Base-by-base conservation (phyloP, 2,888 invertebrate species). In the Caenorhabditis wallacei region DNA sequence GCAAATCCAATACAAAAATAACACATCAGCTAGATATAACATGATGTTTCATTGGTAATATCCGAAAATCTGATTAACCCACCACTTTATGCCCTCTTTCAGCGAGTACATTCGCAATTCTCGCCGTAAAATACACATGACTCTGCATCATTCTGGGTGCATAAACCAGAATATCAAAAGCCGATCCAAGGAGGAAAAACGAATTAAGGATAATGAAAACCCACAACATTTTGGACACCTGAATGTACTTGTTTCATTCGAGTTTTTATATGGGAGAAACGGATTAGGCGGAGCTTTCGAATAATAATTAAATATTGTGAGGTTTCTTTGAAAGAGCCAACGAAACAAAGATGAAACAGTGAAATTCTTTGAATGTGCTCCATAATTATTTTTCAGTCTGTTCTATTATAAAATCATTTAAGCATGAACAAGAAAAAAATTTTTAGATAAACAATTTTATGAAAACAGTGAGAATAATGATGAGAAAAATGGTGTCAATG, bases 61-160 rank as follows among this genome's bases (percentile, higher is more conserved):
- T 30, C 30, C 30, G 30, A 48, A 30, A n/a, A n/a, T n/a, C n/a
- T n/a, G n/a, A n/a, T 64, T n/a, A 40, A 59, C 66, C 20, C 24
- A 85, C 84, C 68, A 87, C 84, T 75, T 85, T 72, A 61, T 87
- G 85, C 11, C 85, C 85, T n/a, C 76, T 74, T 26, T 76, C 81
- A 11, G 82, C 85, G 8, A 87, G 63, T 18, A 84, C 61, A 75
- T 87, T 85, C 1, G 85, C 85, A 13, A 87, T 66, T 46, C 78
- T 76, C 1, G 85, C 86, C 68, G 85, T 84, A 48, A 84, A 87
- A 43, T 82, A 84, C 13, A 84, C 86, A 63, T 87, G 87, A 43
- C 86, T 86, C 30, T 81, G 79, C 78, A 85, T 85, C 64, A 87
- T 80, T 68, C 83, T 26, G 1, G 87, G 86, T 43, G 83, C 82